phyloP scores from a whole-genome alignment of 2,113 vertebrate species.

The Suncus etruscus region DNA sequence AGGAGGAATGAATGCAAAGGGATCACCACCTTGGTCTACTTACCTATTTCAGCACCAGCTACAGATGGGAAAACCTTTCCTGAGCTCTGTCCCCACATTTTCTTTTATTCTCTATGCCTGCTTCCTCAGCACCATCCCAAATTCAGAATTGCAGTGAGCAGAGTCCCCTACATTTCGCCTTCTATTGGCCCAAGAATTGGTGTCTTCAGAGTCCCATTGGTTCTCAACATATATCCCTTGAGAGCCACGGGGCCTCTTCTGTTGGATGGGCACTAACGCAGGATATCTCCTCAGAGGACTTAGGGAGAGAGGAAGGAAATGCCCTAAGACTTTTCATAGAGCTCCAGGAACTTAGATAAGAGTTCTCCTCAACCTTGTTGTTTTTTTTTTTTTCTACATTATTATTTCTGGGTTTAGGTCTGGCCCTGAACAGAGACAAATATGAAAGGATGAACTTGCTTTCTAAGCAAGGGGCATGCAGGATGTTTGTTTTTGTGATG shows the following conservation, averaged over 20 bases:
- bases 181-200: not conserved
- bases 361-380: not conserved
- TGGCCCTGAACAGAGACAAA: not conserved
- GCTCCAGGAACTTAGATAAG: not conserved
- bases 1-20: not conserved
- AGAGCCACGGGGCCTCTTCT: not conserved
- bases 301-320: not conserved
- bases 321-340: not conserved
- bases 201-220: not conserved
- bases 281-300: not conserved
- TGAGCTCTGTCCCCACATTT: not conserved
- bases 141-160: not conserved
- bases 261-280: not conserved
- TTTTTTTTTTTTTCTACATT: not conserved
- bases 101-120: not conserved
- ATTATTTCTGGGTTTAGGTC: constrained; percentile 5
- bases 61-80: not conserved
- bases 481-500: constrained; percentile 32
- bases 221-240: too few species aligned
- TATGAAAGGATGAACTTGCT: constrained; percentile 54
- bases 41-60: not conserved
- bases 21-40: not conserved
- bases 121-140: not conserved
- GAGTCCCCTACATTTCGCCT: not conserved
- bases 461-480: not conserved